These are phyloP conservation scores for human DNA, from an alignment of 2,113 vertebrate genomes.

Conservation along the genomic window GRCh38 chr12:76910001-76910500, in stretches of 20 bases:
- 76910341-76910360: background rate
- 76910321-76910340: background rate
- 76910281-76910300: background rate
- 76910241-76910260: background rate
- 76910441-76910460: background rate
- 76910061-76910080: background rate
- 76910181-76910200: background rate
- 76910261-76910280: background rate
- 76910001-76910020: background rate
- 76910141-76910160: background rate
- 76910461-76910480: background rate
- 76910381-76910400: conserved; percentile 6
- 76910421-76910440: conserved; percentile 23
- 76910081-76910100: background rate
- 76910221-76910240: background rate
- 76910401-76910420: background rate
- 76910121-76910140: background rate
- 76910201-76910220: background rate
- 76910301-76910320: background rate
- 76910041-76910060: background rate
- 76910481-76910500: too few species aligned
- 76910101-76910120: background rate
- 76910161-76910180: background rate
- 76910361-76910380: background rate
- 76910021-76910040: background rate